Base-by-base conservation (phyloP, 2,888 invertebrate genomes). In the Ametastegia equiseti region DNA sequence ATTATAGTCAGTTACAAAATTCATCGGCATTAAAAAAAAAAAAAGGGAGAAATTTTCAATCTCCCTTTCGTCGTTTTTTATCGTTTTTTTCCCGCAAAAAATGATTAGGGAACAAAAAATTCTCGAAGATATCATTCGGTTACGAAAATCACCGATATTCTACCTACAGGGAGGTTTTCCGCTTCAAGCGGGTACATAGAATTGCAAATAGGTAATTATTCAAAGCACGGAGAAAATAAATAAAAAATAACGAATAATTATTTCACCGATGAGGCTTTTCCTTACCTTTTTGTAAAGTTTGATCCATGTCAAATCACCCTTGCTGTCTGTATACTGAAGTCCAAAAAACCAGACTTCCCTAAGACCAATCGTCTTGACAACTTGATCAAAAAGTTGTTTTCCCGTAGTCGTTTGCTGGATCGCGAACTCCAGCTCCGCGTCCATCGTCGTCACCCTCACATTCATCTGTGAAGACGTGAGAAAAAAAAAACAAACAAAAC, bases 321-420 rank as follows among this genome's bases (percentile, higher is more conserved):
- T 99, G 90, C 97, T 97, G 93, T 99, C 99, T 87, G 98, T 98
- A 93, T 99, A 99, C 93, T 99, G 99, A 84, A 99, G 95, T 83
- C 99, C 99, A 93, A 99, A 99, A 94, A 99, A 99, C 99, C 99
- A 99, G 88, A 99, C 98, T 93, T 99, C 99, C 86, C 99, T 95
- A 80, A 99, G 95, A 86, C 99, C 99, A 92, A 99, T 99, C 88
- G 99, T 99, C 94, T 99, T 99, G 88, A 99, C 99, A 89, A 99
- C 99, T 94, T 99, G 99, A 93, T 99, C 99, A 93, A 99, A 99
- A 84, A 99, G 95, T 93, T 99, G 99, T 93, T 99, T 99, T 92
- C 99, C 99, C 88, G 99, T 99, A 89, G 99, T 99, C 92, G 97
- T 98, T 92, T 97, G 97, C 95, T 99, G 99, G 95, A 99, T 99